Percentiles rank a stretch among this genome's conserved stretches.
phyloP scores from a whole-genome alignment of 2,797 vertebrate species.

The Macroramphosus scolopax region DNA sequence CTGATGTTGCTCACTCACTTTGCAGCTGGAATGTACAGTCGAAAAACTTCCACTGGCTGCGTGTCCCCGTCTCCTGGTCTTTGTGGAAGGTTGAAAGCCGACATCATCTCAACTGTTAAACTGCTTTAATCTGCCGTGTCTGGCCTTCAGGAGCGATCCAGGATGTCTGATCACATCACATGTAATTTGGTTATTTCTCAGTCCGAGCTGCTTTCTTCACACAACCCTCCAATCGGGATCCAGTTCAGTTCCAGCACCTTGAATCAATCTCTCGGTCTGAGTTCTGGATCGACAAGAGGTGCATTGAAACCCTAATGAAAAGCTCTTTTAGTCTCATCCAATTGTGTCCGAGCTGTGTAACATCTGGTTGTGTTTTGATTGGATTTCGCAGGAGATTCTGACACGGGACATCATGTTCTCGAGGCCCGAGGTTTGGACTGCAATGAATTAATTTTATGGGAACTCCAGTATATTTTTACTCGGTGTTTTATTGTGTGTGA shows the following conservation, averaged over 20 bases:
- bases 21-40: slow-evolving; percentile 36
- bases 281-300: background rate
- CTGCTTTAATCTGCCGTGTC: slow-evolving; percentile 42
- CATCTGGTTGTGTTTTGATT: slow-evolving; percentile 71
- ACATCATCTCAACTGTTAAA: slow-evolving; percentile 33
- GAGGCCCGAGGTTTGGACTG: slow-evolving; percentile 34
- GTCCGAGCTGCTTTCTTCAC: no score
- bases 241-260: no score
- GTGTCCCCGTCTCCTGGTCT: slow-evolving; percentile 20
- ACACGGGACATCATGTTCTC: slow-evolving; percentile 47
- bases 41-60: no score
- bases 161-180: slow-evolving; percentile 15
- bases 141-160: slow-evolving; percentile 11
- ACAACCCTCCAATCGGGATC: no score
- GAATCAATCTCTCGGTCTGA: no score
- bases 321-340: slow-evolving; percentile 20
- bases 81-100: slow-evolving; percentile 28
- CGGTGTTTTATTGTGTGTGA: slow-evolving; percentile 58
- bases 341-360: slow-evolving; percentile 32
- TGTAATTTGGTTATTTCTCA: no score
- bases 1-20: no score
- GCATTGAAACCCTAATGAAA: slow-evolving; percentile 19
- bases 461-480: slow-evolving; percentile 51
- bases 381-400: slow-evolving; percentile 41
- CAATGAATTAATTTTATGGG: slow-evolving; percentile 61